phyloP scores from a whole-genome alignment of 2,888 invertebrate species.

The Formica aserva region DNA sequence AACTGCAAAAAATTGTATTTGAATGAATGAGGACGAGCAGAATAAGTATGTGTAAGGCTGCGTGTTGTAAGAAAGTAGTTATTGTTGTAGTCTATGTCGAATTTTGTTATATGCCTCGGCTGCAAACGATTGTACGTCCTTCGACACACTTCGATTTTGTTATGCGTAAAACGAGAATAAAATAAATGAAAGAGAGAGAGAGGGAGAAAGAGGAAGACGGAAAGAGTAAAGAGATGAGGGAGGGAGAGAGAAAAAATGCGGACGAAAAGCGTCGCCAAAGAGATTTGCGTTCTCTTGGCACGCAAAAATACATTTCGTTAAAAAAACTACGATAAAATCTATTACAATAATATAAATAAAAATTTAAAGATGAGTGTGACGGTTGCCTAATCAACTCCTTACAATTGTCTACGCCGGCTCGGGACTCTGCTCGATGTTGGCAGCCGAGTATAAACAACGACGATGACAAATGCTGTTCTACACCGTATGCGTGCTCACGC shows the following conservation, averaged over 20 bases:
- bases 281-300: not conserved
- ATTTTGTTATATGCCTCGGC: slow-evolving; percentile 74
- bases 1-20: slow-evolving; percentile 62
- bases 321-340: slow-evolving; percentile 62
- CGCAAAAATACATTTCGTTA: slow-evolving; percentile 64
- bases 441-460: slow-evolving; percentile 2
- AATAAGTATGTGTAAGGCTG: slow-evolving; percentile 74
- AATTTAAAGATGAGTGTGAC: slow-evolving; percentile 67
- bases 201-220: not conserved
- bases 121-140: slow-evolving; percentile 59
- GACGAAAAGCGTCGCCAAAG: not conserved
- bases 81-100: slow-evolving; percentile 76
- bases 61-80: slow-evolving; percentile 74
- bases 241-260: not conserved
- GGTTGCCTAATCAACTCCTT: slow-evolving; percentile 61
- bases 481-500: not conserved
- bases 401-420: slow-evolving; percentile 46
- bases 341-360: slow-evolving; percentile 74
- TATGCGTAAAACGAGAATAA: slow-evolving; percentile 44
- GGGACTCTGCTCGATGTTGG: slow-evolving; percentile 33
- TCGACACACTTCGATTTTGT: slow-evolving; percentile 59
- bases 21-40: slow-evolving; percentile 72
- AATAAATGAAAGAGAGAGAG: not conserved
- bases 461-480: not conserved
- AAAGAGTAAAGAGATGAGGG: not conserved